phyloP scores from a whole-genome alignment of 2,888 invertebrate genomes.

The Linnaemya vulpina region DNA sequence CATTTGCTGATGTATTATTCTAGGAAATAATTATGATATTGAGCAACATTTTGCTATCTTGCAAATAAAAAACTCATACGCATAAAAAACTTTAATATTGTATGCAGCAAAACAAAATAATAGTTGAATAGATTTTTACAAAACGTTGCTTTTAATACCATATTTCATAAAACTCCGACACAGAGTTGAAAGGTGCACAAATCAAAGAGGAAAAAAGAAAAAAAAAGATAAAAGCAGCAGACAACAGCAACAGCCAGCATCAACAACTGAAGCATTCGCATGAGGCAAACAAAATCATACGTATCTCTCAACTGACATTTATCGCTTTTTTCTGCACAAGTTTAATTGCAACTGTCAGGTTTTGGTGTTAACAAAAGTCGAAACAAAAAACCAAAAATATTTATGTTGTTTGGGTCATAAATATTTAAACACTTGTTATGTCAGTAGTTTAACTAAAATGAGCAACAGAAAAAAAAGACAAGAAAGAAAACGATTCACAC shows the following conservation, averaged over 20 bases:
- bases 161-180: constrained; percentile 57
- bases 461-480: constrained; percentile 37
- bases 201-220: constrained; percentile 9
- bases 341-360: constrained; percentile 72
- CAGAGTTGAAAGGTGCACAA: constrained; percentile 54
- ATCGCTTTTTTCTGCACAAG: constrained; percentile 59
- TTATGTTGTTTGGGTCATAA: constrained; percentile 69
- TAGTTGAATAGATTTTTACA: neutral
- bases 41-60: constrained; percentile 1
- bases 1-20: neutral
- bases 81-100: neutral
- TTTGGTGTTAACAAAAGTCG: constrained; percentile 65
- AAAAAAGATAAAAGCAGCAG: neutral
- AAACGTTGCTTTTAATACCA: constrained; percentile 54
- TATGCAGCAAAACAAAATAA: neutral
- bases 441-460: constrained; percentile 70
- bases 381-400: constrained; percentile 54
- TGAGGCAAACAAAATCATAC: constrained; percentile 49
- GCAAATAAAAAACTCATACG: constrained; percentile 15
- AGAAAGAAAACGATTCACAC: too few species aligned
- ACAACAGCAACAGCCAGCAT: constrained; percentile 12
- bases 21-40: neutral
- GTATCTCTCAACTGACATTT: constrained; percentile 62
- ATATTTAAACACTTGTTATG: constrained; percentile 75
- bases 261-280: constrained; percentile 5